Percentiles rank a stretch among this genome's conserved stretches.
Evolutionary conservation across 2,888 invertebrate species (phyloP).

Genomic region (Drosophila conformis): DNA sequence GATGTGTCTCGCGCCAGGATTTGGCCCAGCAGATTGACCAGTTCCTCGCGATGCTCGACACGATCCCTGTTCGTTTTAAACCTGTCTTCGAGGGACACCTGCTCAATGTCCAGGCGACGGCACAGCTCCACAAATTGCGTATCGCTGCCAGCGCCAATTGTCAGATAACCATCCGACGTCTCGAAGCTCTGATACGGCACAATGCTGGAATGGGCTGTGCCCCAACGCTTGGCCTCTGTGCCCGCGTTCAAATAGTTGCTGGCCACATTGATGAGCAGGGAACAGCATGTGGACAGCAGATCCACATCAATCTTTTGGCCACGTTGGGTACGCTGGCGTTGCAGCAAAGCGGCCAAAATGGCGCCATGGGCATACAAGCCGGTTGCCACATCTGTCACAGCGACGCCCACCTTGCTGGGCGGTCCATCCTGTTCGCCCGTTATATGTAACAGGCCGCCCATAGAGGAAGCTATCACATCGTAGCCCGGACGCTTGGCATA

Average conservation of each 20-base stretch:
- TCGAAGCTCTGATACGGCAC: constrained; percentile 97
- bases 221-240: constrained; percentile 91
- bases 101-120: constrained; percentile 87
- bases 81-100: constrained; percentile 88
- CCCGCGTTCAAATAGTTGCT: constrained; percentile 95
- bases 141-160: constrained; percentile 95
- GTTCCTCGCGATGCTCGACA: constrained; percentile 90
- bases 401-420: constrained; percentile 96
- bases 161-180: constrained; percentile 92
- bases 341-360: constrained; percentile 94
- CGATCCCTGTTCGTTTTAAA: constrained; percentile 91
- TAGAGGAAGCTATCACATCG: constrained; percentile 97
- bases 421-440: constrained; percentile 94
- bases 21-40: constrained; percentile 88
- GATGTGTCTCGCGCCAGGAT: constrained; percentile 88
- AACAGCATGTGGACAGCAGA: constrained; percentile 96
- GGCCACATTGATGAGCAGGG: constrained; percentile 94
- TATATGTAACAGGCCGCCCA: constrained; percentile 95
- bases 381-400: constrained; percentile 97
- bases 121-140: constrained; percentile 91
- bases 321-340: constrained; percentile 90
- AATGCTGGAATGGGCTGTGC: constrained; percentile 97
- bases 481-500: constrained; percentile 96
- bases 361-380: constrained; percentile 98
- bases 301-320: constrained; percentile 98